Evolutionary conservation across 2,888 invertebrate genomes (phyloP).

Genomic region (Aspidapion aeneum): DNA sequence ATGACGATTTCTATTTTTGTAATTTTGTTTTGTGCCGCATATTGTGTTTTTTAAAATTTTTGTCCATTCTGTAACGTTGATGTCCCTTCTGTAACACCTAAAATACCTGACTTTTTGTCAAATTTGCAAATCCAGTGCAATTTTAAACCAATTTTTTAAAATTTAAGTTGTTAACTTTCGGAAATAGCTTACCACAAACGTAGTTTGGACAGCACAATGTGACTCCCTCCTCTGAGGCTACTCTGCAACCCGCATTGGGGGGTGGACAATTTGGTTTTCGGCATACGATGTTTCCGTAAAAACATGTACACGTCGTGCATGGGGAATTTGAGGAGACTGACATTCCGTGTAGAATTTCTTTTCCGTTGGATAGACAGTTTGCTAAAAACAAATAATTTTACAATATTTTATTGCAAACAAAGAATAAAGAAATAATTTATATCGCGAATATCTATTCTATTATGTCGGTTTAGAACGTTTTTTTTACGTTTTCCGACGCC

Average conservation of each 20-base stretch:
- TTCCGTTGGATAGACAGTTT: slow-evolving; percentile 46
- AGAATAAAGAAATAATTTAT: slow-evolving; percentile 7
- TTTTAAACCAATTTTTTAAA: no score
- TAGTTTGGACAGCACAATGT: slow-evolving; percentile 49
- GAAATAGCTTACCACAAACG: slow-evolving; percentile 54
- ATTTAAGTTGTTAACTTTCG: no score
- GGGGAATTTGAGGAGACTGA: slow-evolving; percentile 51
- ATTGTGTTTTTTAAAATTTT: no score
- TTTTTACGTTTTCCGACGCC: no score
- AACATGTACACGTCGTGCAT: slow-evolving; percentile 57
- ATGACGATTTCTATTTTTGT: no score
- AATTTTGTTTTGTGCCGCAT: no score
- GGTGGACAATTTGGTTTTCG: slow-evolving; percentile 55
- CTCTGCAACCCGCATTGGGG: slow-evolving; percentile 50
- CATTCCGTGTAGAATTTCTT: slow-evolving; percentile 53
- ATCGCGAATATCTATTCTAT: no score
- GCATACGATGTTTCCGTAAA: slow-evolving; percentile 57
- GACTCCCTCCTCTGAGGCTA: slow-evolving; percentile 42
- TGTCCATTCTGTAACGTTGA: no score
- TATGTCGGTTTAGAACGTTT: no score
- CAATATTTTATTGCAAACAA: not conserved
- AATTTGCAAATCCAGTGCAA: no score
- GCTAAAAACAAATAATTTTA: slow-evolving; percentile 34
- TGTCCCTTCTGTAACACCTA: no score
- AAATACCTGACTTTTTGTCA: no score